phyloP scores from a whole-genome alignment of 2,888 invertebrate species.

The Lepidocyrtoides sp. region DNA sequence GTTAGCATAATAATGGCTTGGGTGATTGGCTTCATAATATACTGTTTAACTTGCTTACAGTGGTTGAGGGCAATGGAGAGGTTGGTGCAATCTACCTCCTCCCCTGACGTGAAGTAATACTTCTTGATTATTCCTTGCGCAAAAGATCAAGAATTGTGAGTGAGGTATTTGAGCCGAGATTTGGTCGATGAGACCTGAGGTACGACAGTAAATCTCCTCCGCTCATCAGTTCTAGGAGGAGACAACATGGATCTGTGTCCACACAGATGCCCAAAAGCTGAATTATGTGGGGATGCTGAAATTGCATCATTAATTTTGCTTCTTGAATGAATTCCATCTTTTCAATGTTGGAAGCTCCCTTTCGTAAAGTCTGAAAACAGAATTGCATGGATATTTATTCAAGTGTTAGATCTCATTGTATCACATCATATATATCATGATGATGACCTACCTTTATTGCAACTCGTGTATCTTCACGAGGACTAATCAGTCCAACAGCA shows the following conservation, averaged over 20 bases:
- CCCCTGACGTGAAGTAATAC: conserved; percentile 94
- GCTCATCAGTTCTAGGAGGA: conserved; percentile 99
- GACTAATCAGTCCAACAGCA: conserved; percentile 88
- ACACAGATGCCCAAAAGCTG: conserved; percentile 97
- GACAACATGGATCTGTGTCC: conserved; percentile 96
- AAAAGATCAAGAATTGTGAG: conserved; percentile 94
- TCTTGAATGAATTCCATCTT: conserved; percentile 98
- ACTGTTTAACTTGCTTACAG: too few relatives aligned
- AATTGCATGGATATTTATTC: background rate
- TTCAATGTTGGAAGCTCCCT: conserved; percentile 96
- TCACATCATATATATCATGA: too few relatives aligned
- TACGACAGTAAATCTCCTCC: conserved; percentile 98
- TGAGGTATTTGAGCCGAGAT: conserved; percentile 88
- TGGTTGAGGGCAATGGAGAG: conserved; percentile 86
- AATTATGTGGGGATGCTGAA: conserved; percentile 98
- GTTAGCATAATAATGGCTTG: background rate
- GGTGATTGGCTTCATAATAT: too few relatives aligned
- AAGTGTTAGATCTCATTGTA: background rate
- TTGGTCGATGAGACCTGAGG: conserved; percentile 93
- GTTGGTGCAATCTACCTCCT: conserved; percentile 81
- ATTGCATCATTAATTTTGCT: conserved; percentile 98
- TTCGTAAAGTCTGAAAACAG: conserved; percentile 92
- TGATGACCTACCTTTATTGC: conserved; percentile 95
- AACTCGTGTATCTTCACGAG: conserved; percentile 90
- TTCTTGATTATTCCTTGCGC: conserved; percentile 95